phyloP scores from a whole-genome alignment of 2,888 invertebrate genomes.

The Mesoligia furuncula region DNA sequence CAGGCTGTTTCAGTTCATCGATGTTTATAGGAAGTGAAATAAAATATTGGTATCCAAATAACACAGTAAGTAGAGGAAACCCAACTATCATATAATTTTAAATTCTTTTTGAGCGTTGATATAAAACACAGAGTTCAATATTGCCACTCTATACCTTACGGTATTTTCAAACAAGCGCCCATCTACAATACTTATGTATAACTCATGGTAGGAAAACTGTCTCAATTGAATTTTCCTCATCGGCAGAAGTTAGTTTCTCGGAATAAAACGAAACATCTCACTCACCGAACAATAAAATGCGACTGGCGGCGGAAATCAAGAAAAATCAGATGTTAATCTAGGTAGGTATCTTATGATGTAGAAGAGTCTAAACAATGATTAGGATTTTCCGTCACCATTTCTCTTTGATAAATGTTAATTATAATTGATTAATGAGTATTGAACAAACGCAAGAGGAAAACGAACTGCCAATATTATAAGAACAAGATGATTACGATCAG shows the following conservation, averaged over 20 bases:
- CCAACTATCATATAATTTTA: not conserved
- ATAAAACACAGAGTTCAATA: not conserved
- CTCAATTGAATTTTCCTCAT: not conserved
- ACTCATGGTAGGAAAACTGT: not conserved
- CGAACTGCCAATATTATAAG: slow-evolving; percentile 44
- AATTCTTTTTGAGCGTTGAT: not conserved
- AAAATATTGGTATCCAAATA: not conserved
- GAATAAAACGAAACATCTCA: not conserved
- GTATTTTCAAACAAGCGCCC: not conserved
- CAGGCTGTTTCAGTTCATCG: not conserved
- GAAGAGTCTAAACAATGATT: not conserved
- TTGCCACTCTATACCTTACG: not conserved
- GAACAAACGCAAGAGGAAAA: slow-evolving; percentile 55
- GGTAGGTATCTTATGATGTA: not conserved
- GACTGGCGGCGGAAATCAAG: not conserved
- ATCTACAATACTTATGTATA: not conserved
- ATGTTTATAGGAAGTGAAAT: not conserved
- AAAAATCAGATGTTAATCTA: not conserved
- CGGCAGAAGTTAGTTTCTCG: not conserved
- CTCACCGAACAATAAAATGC: not conserved
- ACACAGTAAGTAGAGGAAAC: not conserved
- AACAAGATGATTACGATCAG: slow-evolving; percentile 44
- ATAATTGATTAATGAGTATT: slow-evolving; percentile 51
- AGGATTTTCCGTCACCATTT: slow-evolving; percentile 27
- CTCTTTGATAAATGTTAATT: slow-evolving; percentile 25